Base-by-base conservation (phyloP, 2,888 invertebrate species). In the Xestia xanthographa region DNA sequence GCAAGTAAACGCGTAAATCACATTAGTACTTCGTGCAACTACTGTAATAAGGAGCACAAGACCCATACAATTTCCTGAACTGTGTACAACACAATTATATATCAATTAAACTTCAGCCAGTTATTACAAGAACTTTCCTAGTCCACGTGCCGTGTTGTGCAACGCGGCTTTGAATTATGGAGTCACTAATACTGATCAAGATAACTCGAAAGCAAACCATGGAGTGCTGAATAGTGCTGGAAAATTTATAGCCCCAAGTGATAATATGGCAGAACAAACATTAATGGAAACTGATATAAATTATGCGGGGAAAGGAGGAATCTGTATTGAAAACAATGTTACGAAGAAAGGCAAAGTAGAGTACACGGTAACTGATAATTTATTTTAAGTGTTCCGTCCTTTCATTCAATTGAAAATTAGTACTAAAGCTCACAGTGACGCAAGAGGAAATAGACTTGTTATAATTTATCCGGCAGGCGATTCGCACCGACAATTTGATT, bases 131-230 rank as follows among this genome's bases (percentile, higher is more conserved):
- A 85, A 83, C 81, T 87, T 89, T 88, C 88, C 69, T 86, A 81
- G 82, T 77, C 80, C 92, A 90, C 90, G 90, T 90, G 90, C 84
- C 88, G 86, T 87, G 91, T 93, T 92, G 89, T 91, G 88, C 91
- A 94, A 94, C 78, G 50, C 56, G 41, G 79, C 80, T 86, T 87
- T 86, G 92, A 94, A 92, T 93, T 94, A 94, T 92, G 86, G 91
- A 82, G 87, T 84, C 82, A 87, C 89, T 92, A 93, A 93, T 92
- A 90, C 86, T 88, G 90, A 93, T 92, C 92, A 86, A 91, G 94
- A 92, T 94, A 92, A 90, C 86, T 89, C 66, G 81, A 88, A 84
- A 85, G 87, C 89, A 83, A 88, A 86, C 72, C 79, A 85, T 81
- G 82, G 84, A 87, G 88, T 87, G 86, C 84, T 89, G 88, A 90